Conservation (phyloP, 2,888 invertebrate species). For the Netelia virgata region DNA sequence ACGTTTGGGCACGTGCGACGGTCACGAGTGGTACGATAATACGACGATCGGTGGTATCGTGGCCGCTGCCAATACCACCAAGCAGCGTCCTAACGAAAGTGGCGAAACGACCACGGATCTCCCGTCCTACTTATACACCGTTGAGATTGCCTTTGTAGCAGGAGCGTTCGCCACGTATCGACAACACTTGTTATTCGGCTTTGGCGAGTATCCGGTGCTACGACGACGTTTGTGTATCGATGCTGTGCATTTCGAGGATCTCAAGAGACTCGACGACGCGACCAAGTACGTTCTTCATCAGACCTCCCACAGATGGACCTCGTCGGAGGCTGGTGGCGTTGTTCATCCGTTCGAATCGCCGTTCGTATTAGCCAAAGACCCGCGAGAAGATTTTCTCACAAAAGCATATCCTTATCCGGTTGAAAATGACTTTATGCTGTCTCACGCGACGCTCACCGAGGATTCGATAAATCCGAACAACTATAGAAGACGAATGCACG, state of each 20-base stretch:
- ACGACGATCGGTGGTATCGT: constrained; percentile 44
- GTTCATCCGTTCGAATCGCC: constrained; percentile 87
- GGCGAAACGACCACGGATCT: constrained; percentile 61
- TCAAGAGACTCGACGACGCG: constrained; percentile 88
- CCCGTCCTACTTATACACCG: constrained; percentile 59
- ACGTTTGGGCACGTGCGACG: constrained; percentile 70
- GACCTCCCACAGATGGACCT: constrained; percentile 88
- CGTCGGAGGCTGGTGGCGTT: constrained; percentile 84
- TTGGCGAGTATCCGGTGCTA: constrained; percentile 88
- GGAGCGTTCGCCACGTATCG: constrained; percentile 90
- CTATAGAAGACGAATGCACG: constrained; percentile 91
- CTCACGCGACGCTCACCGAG: constrained; percentile 89
- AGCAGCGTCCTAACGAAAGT: constrained; percentile 57
- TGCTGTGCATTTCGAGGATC: constrained; percentile 90
- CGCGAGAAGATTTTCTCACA: constrained; percentile 85
- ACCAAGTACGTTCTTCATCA: constrained; percentile 88
- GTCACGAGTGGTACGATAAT: constrained; percentile 74
- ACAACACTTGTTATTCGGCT: constrained; percentile 92
- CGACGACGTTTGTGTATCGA: constrained; percentile 91
- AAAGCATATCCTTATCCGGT: constrained; percentile 89
- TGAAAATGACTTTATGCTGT: constrained; percentile 88
- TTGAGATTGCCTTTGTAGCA: constrained; percentile 65
- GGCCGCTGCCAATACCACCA: constrained; percentile 18
- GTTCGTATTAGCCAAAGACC: constrained; percentile 86
- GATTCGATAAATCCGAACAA: constrained; percentile 88